Evolutionary conservation across 2,113 vertebrate species (phyloP), one percentile per base, ranked within the genome.

Genomic region (Vulpes lagopus): DNA sequence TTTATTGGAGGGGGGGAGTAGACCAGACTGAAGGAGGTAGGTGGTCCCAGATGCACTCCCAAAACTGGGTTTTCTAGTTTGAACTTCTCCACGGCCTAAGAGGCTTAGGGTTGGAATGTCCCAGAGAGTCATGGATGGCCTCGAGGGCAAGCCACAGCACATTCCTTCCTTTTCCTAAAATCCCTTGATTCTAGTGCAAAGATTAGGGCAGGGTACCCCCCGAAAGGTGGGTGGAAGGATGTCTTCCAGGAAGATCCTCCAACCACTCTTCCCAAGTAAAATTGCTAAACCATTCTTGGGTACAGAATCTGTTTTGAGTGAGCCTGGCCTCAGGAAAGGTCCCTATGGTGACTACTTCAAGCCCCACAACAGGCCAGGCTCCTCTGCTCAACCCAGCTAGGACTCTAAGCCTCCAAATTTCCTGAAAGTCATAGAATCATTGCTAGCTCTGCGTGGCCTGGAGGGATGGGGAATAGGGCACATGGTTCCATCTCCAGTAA

Each of bases 11-110:
- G 92, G 78, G 64, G 94, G 89, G 51, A 81, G 88, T 95, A 97
- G 92, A 91, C 90, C 81, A 43, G 78, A 81, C 94, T 67, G 86
- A 93, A 91, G 76, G 81, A 96, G 93, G 97, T 98, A 98, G 98
- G 98, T 98, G 98, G 98, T 98, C 98, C 80, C 2, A 5, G 73
- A 91, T 91, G 12, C 91, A 97, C 96, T 98, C 89, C 86, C 93
- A 96, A 97, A 98, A 98, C 98, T 98, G 97, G 97, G 97, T 98
- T 98, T 98, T 98, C 98, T 98, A 97, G 98, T 98, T 97, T 98
- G 88, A 98, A 97, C 97, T 97, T 97, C 97, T 98, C 96, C 65
- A 5, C 51, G 27, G 98, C 87, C 93, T 98, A 96, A 97, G 97
- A 98, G 95, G 98, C 98, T 98, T 98, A 98, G 79, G 92, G 96